These are phyloP conservation scores for Cyclophora punctaria DNA, from an alignment of 2,888 invertebrate species.

Conservation along the genomic window DNA sequence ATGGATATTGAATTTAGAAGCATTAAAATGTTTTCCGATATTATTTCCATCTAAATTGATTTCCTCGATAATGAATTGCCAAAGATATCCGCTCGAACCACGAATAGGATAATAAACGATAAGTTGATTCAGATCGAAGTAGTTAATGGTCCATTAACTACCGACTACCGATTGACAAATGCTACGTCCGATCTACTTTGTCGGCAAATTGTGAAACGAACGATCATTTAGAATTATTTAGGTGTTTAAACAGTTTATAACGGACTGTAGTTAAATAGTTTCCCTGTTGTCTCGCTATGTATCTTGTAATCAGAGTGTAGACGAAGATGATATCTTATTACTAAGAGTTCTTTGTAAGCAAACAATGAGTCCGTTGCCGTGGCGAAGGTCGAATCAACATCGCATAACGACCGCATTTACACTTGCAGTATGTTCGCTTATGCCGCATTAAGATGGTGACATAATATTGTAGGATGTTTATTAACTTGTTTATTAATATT, in stretches of 20 bases:
- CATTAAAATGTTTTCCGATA: background rate
- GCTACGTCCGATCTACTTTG: constrained; percentile 27
- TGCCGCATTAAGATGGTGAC: background rate
- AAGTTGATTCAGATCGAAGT: constrained; percentile 9
- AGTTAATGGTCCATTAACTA: constrained; percentile 31
- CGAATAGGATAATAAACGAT: background rate
- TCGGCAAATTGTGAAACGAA: constrained; percentile 34
- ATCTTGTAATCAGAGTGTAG: constrained; percentile 42
- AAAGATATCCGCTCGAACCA: background rate
- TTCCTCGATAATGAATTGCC: background rate
- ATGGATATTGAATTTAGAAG: background rate
- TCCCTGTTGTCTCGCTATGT: constrained; percentile 29
- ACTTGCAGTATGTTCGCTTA: background rate
- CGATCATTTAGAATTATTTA: constrained; percentile 26
- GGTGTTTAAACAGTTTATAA: background rate
- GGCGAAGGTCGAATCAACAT: constrained; percentile 63
- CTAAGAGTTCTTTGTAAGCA: constrained; percentile 61
- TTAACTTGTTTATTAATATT: too few species aligned
- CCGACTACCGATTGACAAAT: constrained; percentile 26
- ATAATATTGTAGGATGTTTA: too few species aligned
- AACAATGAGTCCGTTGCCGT: constrained; percentile 63
- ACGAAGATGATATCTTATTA: constrained; percentile 63
- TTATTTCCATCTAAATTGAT: too few species aligned
- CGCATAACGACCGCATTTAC: constrained; percentile 61
- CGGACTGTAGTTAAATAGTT: constrained; percentile 6